Base-by-base conservation (phyloP, 2,888 invertebrate genomes). In the Busseola fusca region DNA sequence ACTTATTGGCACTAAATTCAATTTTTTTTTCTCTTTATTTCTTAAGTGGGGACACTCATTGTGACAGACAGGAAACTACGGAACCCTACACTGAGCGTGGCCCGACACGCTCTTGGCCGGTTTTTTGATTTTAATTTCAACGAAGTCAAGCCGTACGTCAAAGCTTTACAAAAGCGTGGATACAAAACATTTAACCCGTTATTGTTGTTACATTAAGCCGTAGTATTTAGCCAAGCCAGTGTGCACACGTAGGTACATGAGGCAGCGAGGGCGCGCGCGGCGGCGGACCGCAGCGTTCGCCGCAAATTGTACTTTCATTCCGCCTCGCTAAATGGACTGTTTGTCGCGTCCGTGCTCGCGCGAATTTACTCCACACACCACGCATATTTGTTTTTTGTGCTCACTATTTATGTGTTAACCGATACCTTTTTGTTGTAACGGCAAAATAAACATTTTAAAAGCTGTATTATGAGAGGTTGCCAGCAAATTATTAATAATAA, bases 291-390 rank as follows among this genome's bases (percentile, higher is more conserved):
- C 84, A 84, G 82, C 80, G 86, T 82, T 89, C 81, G 81, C 91
- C 91, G 81, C 92, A 92, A 92, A 92, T 92, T 89, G 89, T 89
- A 91, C 90, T 92, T 90, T 91, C 89, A 92, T 92, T 90, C 86
- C 87, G 86, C 87, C 84, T 81, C 87, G 88, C 87, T 90, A 89
- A 90, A 88, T 84, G 88, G 86, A 87, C 87, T 89, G 91, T 91
- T 91, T 91, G 89, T 89, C 87, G 87, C 86, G 80, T 80, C 70
- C 78, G 74, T 79, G 73, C 74, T 76, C 69, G 73, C 74, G 76
- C 72, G 76, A 81, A 86, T 86, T 85, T 85, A 87, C 82, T 80
- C 72, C 68, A 66, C 78, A 74, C 71, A 74, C 73, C 45, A 58
- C 59, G 78, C 48, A 78, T 65, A 75, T 76, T 70, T 78, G 72